These are phyloP conservation scores for Pristionchus mayeri DNA, from an alignment of 2,888 invertebrate species.

Conservation along the genomic window DNA sequence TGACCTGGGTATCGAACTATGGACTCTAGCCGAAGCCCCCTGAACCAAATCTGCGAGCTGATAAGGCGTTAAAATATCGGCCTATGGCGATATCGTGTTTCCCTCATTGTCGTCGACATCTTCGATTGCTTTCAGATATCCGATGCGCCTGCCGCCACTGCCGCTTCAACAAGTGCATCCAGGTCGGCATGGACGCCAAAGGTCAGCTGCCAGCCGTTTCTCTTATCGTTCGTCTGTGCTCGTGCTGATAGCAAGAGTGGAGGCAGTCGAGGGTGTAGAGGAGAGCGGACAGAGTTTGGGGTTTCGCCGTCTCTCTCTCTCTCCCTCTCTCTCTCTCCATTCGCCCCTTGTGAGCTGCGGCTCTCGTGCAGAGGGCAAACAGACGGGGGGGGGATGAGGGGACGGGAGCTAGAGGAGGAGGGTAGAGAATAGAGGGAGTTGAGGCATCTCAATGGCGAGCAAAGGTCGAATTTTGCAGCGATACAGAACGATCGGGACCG, in stretches of 20 bases:
- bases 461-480: slow-evolving; percentile 62
- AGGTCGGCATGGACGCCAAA: slow-evolving; percentile 76
- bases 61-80: no score
- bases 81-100: no score
- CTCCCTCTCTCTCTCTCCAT: not conserved
- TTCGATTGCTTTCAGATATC: slow-evolving; percentile 61
- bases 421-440: not conserved
- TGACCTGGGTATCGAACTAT: no score
- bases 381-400: not conserved
- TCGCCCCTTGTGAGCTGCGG: slow-evolving; percentile 16
- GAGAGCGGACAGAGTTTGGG: not conserved
- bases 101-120: no score
- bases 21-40: no score
- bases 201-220: slow-evolving; percentile 54
- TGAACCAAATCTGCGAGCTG: no score
- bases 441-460: not conserved
- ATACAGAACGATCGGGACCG: slow-evolving; percentile 76
- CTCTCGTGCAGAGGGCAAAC: slow-evolving; percentile 10
- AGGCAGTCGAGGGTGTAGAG: not conserved
- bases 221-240: slow-evolving; percentile 13
- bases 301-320: slow-evolving; percentile 15
- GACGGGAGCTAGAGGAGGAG: not conserved
- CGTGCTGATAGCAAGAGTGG: slow-evolving; percentile 8
- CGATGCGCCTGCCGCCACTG: slow-evolving; percentile 75
- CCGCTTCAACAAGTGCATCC: slow-evolving; percentile 75